Evolutionary conservation across 2,888 invertebrate genomes (phyloP).

Genomic region (Operophtera brumata): DNA sequence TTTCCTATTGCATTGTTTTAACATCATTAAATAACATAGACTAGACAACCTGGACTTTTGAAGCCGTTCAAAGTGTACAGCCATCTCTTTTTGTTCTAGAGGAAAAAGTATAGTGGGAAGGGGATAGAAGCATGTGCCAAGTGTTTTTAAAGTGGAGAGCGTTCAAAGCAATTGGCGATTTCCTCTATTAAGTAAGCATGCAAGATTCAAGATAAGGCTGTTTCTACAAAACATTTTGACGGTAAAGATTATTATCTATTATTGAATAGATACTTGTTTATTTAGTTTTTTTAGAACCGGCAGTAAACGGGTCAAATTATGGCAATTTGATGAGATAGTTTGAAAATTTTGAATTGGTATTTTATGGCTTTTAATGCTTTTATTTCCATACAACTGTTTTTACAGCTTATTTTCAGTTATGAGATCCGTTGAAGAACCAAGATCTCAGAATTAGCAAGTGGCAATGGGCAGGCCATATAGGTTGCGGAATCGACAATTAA

Average conservation of each 20-base stretch:
- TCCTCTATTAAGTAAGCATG: slow-evolving; percentile 68
- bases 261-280: slow-evolving; percentile 38
- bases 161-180: slow-evolving; percentile 64
- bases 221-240: slow-evolving; percentile 72
- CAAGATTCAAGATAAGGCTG: slow-evolving; percentile 62
- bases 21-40: slow-evolving; percentile 20
- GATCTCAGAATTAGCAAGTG: too few relatives aligned
- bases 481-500: too few relatives aligned
- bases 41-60: slow-evolving; percentile 10
- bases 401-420: neutral
- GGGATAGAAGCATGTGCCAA: slow-evolving; percentile 2
- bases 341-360: neutral
- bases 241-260: slow-evolving; percentile 46
- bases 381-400: neutral
- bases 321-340: neutral
- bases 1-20: slow-evolving; percentile 25
- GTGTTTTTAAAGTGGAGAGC: slow-evolving; percentile 14
- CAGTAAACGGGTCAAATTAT: slow-evolving; percentile 10
- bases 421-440: too few relatives aligned
- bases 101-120: neutral
- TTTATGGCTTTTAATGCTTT: slow-evolving; percentile 1
- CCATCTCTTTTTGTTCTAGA: slow-evolving; percentile 6
- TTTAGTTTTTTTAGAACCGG: slow-evolving; percentile 18
- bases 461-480: too few relatives aligned
- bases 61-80: neutral